Conservation (phyloP, 2,888 invertebrate genomes). For the Polydesmus complanatus region DNA sequence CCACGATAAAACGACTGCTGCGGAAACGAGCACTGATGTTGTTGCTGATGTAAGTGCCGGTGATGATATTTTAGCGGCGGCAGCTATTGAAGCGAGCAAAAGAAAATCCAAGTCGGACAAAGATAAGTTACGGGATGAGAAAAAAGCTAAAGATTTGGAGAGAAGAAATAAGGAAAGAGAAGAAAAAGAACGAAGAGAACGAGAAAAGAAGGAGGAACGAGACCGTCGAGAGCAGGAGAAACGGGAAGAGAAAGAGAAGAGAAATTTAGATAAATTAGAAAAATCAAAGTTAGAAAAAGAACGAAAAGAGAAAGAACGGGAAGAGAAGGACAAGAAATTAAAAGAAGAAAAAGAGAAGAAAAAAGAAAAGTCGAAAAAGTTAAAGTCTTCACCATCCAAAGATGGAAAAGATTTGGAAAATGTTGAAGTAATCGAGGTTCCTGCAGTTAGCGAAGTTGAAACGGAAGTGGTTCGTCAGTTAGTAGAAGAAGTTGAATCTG, state of each 20-base stretch:
- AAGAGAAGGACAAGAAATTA: slow-evolving; percentile 27
- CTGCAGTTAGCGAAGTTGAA: neutral
- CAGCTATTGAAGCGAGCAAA: neutral
- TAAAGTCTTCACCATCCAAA: slow-evolving; percentile 15
- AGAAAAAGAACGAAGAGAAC: slow-evolving; percentile 36
- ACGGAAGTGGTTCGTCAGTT: neutral
- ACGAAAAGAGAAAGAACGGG: slow-evolving; percentile 19
- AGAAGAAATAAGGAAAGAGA: slow-evolving; percentile 25
- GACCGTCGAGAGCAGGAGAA: slow-evolving; percentile 15
- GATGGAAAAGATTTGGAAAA: neutral
- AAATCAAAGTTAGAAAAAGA: slow-evolving; percentile 6
- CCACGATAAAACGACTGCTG: neutral
- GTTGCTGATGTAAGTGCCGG: too few species aligned
- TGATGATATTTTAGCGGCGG: neutral
- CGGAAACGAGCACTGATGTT: neutral
- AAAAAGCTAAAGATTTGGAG: slow-evolving; percentile 34
- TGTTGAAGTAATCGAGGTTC: neutral
- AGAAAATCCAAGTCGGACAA: neutral
- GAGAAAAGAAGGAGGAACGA: slow-evolving; percentile 47
- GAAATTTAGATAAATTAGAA: slow-evolving; percentile 25
- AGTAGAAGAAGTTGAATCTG: neutral
- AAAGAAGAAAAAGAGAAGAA: slow-evolving; percentile 25
- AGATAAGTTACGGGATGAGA: slow-evolving; percentile 13
- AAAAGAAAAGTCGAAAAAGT: slow-evolving; percentile 21
- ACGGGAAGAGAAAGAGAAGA: slow-evolving; percentile 12